Evolutionary conservation across 1,140 invertebrate genomes (phyloP).

Genomic region (Drosophila erecta): DNA sequence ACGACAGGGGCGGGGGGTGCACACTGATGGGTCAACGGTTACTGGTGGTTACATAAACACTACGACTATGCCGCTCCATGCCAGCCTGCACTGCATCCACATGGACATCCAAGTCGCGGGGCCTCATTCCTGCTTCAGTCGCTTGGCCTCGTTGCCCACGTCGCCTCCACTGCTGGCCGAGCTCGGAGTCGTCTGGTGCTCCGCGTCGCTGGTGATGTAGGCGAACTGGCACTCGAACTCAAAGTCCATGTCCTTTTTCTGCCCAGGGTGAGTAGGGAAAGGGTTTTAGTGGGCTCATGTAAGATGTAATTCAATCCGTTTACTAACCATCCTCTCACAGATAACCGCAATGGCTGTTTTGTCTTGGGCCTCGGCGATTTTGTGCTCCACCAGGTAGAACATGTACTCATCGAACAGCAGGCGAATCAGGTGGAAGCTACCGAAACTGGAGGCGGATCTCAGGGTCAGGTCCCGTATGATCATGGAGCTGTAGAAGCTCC

Average conservation of each 20-base stretch:
- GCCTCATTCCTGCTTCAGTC: slow-evolving; percentile 81
- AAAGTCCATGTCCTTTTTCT: slow-evolving; percentile 83
- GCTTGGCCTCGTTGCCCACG: slow-evolving; percentile 70
- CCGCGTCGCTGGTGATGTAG: slow-evolving; percentile 72
- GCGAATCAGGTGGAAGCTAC: slow-evolving; percentile 99
- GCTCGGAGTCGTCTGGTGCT: slow-evolving; percentile 53
- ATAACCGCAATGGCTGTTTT: slow-evolving; percentile 98
- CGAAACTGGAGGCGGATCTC: slow-evolving; percentile 98
- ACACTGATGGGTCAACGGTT: slow-evolving; percentile 24
- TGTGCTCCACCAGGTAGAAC: slow-evolving; percentile 99
- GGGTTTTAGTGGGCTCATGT: too few species aligned
- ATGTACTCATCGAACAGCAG: slow-evolving; percentile 99
- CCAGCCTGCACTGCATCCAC: slow-evolving; percentile 4
- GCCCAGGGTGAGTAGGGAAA: background rate
- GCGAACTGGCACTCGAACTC: slow-evolving; percentile 82
- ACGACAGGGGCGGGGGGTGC: slow-evolving; percentile 20
- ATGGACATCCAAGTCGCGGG: slow-evolving; percentile 1
- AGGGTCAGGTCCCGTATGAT: slow-evolving; percentile 97
- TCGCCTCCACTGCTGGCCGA: slow-evolving; percentile 30
- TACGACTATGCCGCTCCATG: slow-evolving; percentile 19
- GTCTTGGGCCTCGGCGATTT: slow-evolving; percentile 95
- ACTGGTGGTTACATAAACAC: slow-evolving; percentile 47
- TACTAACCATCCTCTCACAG: slow-evolving; percentile 84
- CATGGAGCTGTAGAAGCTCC: slow-evolving; percentile 99
- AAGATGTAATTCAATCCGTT: background rate